phyloP scores from a whole-genome alignment of 1,140 invertebrate species.

The Heterodera carotae region DNA sequence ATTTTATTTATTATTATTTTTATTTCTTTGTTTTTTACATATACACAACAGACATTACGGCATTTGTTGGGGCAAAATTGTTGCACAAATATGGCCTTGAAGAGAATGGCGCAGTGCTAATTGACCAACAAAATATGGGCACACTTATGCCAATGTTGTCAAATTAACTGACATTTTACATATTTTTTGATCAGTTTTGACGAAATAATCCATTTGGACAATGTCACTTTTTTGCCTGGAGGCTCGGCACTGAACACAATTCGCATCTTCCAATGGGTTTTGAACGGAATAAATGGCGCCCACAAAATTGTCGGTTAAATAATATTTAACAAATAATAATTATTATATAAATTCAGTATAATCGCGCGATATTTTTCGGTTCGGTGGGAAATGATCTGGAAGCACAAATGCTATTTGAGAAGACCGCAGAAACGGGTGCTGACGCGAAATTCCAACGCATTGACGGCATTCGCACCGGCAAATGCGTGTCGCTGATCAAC shows the following conservation, averaged over 20 bases:
- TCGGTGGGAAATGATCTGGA: slow-evolving; percentile 89
- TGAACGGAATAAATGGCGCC: slow-evolving; percentile 1
- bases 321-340: neutral
- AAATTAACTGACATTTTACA: neutral
- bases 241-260: slow-evolving; percentile 92
- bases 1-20: neutral
- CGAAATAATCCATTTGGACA: neutral
- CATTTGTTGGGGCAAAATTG: neutral
- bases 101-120: slow-evolving; percentile 11
- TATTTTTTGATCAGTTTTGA: neutral
- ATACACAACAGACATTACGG: neutral
- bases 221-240: slow-evolving; percentile 74
- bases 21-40: neutral
- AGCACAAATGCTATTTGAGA: slow-evolving; percentile 80
- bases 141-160: neutral
- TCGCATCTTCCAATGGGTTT: slow-evolving; percentile 76
- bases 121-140: neutral
- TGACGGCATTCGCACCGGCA: slow-evolving; percentile 78
- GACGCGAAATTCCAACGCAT: slow-evolving; percentile 82
- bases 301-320: neutral
- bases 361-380: slow-evolving; percentile 87
- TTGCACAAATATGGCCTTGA: neutral
- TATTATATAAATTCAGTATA: neutral
- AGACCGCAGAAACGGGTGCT: slow-evolving; percentile 80
- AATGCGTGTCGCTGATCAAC: slow-evolving; percentile 74